These are phyloP conservation scores for Onychomys leucogaster DNA, from an alignment of 2,797 vertebrate genomes.

Conservation along the genomic window DNA sequence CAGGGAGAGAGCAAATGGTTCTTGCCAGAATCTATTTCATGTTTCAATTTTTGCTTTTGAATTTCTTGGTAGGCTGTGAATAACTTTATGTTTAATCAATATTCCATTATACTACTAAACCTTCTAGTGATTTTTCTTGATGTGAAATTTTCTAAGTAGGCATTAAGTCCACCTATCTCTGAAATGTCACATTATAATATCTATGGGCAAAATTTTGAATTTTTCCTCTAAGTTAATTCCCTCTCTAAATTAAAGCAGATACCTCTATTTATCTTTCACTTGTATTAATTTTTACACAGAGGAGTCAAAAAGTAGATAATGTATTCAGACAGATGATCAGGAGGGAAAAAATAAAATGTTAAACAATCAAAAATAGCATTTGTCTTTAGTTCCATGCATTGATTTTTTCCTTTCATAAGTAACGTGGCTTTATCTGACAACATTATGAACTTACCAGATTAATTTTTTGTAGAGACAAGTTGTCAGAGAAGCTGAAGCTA, in stretches of 20 bases:
- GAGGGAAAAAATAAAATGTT: neutral
- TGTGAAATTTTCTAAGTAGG: neutral
- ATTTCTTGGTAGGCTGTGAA: neutral
- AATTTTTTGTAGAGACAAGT: neutral
- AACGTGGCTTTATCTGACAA: neutral
- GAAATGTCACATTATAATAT: neutral
- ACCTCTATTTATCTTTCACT: neutral
- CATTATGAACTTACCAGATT: neutral
- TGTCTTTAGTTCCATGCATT: neutral
- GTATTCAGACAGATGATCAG: neutral
- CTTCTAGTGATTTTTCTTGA: neutral
- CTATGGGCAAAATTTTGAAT: neutral
- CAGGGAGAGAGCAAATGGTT: neutral
- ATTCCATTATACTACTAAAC: neutral
- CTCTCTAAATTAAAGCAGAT: neutral
- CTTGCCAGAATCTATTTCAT: neutral
- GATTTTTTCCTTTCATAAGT: neutral
- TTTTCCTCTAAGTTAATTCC: neutral
- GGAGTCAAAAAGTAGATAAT: neutral
- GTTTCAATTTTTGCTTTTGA: neutral
- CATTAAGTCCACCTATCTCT: neutral
- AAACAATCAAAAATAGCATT: neutral
- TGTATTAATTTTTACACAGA: neutral
- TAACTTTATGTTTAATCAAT: neutral
- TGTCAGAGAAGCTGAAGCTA: neutral